These are phyloP conservation scores for Coregonus ussuriensis DNA, from an alignment of 2,797 vertebrate genomes.

Conservation along the genomic window DNA sequence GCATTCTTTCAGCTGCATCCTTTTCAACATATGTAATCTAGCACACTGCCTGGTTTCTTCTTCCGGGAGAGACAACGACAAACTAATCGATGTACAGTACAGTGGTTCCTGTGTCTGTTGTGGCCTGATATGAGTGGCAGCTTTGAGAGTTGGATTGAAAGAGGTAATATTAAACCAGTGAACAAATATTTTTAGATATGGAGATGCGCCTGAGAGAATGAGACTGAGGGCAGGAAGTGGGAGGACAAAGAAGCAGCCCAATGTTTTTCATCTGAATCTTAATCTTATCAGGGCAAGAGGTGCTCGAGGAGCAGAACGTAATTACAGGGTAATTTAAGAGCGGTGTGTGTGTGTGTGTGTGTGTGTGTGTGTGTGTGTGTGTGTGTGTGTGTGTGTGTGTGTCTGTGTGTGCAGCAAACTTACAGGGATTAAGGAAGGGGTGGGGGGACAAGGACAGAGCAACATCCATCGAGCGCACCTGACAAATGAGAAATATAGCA, in stretches of 20 bases:
- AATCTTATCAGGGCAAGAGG: slow-evolving; percentile 30
- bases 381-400: slow-evolving; percentile 11
- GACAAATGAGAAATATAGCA: background rate
- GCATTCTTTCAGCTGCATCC: too few species aligned
- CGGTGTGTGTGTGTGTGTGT: slow-evolving; percentile 13
- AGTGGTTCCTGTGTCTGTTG: too few species aligned
- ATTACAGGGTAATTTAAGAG: slow-evolving; percentile 34
- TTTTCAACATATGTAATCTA: too few species aligned
- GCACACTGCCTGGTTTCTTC: too few species aligned
- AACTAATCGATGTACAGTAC: too few species aligned
- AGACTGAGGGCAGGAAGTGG: slow-evolving; percentile 6
- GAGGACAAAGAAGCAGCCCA: background rate
- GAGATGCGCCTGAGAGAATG: background rate
- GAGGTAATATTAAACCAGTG: background rate
- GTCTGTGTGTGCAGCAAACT: background rate
- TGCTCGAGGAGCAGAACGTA: slow-evolving; percentile 14
- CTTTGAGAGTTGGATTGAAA: too few species aligned
- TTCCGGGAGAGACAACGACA: too few species aligned
- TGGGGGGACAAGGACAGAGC: slow-evolving; percentile 9
- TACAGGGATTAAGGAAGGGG: too few species aligned
- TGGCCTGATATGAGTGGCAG: too few species aligned
- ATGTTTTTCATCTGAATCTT: slow-evolving; percentile 39
- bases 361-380: slow-evolving; percentile 7
- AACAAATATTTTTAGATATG: slow-evolving; percentile 1
- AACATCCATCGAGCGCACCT: background rate